Evolutionary conservation across 2,888 invertebrate genomes (phyloP).

Genomic region (Rhamphomyia laevipes): DNA sequence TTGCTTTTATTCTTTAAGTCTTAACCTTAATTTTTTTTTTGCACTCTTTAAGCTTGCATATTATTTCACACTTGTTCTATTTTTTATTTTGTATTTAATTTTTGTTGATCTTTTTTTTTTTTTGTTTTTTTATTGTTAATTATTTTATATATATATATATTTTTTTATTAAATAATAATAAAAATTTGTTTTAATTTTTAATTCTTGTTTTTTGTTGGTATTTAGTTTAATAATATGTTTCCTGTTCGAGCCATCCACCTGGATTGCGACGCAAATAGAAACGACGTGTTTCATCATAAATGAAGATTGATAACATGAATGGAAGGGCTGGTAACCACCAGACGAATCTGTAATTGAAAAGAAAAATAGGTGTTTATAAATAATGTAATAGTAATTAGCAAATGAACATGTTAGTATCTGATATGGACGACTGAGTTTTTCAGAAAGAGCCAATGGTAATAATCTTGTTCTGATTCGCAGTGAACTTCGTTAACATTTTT

Average conservation of each 20-base stretch:
- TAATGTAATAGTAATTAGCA: too few species aligned
- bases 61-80: slow-evolving; percentile 10
- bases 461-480: too few species aligned
- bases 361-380: too few species aligned
- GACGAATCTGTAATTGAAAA: slow-evolving; percentile 60
- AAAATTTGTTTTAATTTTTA: slow-evolving; percentile 1
- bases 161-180: slow-evolving; percentile 9
- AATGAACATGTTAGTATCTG: too few species aligned
- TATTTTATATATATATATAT: slow-evolving; percentile 28
- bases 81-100: slow-evolving; percentile 4
- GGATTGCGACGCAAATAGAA: slow-evolving; percentile 96
- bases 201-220: slow-evolving; percentile 12
- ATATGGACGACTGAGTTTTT: too few species aligned
- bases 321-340: slow-evolving; percentile 99
- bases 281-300: slow-evolving; percentile 96
- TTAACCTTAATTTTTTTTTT: slow-evolving; percentile 8
- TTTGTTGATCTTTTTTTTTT: slow-evolving; percentile 13
- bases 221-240: slow-evolving; percentile 85
- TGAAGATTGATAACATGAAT: slow-evolving; percentile 96
- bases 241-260: slow-evolving; percentile 97
- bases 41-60: slow-evolving; percentile 21
- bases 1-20: background rate
- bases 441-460: too few species aligned
- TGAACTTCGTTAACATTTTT: too few species aligned
- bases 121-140: slow-evolving; percentile 23